Evolutionary conservation across 1,140 invertebrate genomes (phyloP), one percentile per base, ranked within the genome.

Genomic region (Conopomorpha cramerella): DNA sequence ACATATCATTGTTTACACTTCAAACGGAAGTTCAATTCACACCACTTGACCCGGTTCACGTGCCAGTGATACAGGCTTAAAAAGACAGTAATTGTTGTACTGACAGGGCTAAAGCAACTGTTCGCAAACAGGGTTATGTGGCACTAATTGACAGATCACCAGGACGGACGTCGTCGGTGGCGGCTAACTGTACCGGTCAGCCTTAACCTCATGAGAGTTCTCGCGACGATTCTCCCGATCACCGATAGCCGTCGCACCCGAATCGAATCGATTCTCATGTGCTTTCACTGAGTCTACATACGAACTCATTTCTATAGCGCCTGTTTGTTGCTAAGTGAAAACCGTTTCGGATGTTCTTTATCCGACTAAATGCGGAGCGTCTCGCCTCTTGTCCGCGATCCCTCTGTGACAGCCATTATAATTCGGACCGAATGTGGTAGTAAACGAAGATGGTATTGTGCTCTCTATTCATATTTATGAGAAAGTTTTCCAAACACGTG

Each of bases 391-490:
- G 65, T 72, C 66, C 53, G 48, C 49, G 55, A 55, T 66, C 58
- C 57, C 60, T 55, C 55, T 64, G 57, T 67, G 60, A 65, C 66
- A 67, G 53, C 58, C 62, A 70, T 70, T 70, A 74, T 71, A 71
- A 70, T 74, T 74, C 57, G 43, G 39, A 60, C 52, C 65, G 65
- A 70, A 74, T 71, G 60, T 66, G 52, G 59, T 61, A 64, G 59
- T 60, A 41, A 60, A 70, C 63, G 66, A 68, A 70, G 58, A 53
- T 46, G 56, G 55, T 55, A 57, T 74, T 70, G 67, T 72, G 49
- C 45, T 46, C 46, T 43, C 46, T 45, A 70, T 74, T 64, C 71
- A 72, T 74, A 72, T 74, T 74, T 70, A 72, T 74, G 60, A 70
- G 55, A 50, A 50, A 67, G 55, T 63, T 74, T 72, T 67, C 56